Percentiles rank a stretch among this genome's conserved stretches.
These are phyloP conservation scores for Eleginops maclovinus DNA, from an alignment of 2,113 vertebrate genomes.

Conservation along the genomic window DNA sequence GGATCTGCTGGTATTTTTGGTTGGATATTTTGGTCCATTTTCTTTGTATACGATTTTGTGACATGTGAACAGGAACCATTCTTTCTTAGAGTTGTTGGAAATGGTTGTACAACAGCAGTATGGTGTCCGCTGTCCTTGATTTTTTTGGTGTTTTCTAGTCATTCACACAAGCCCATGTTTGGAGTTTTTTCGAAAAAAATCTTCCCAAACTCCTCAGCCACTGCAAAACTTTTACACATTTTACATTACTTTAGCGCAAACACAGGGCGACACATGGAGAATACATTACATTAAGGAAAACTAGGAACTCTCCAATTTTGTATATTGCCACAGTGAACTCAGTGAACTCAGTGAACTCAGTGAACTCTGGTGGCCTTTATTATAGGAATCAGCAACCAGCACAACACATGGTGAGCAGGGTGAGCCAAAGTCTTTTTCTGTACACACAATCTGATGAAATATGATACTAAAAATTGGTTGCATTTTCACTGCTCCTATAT, in stretches of 20 bases:
- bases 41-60: neutral
- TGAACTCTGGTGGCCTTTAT: no score
- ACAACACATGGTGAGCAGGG: no score
- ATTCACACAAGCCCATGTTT: neutral
- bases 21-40: slow-evolving; percentile 3
- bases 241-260: neutral
- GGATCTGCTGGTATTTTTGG: neutral
- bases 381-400: no score
- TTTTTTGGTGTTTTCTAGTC: neutral
- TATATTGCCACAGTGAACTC: no score
- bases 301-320: no score
- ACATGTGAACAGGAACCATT: slow-evolving; percentile 6
- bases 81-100: neutral
- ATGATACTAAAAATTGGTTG: no score
- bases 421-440: no score
- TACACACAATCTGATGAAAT: no score
- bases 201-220: neutral
- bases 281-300: neutral
- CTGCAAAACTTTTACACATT: neutral
- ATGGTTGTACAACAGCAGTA: neutral
- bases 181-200: no score
- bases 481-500: no score
- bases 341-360: no score
- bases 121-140: neutral
- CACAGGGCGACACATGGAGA: neutral